A percentile compares a stretch with the other conserved stretches of the same genome.
phyloP scores from a whole-genome alignment of 2,797 vertebrate species.

The Chromis chromis region DNA sequence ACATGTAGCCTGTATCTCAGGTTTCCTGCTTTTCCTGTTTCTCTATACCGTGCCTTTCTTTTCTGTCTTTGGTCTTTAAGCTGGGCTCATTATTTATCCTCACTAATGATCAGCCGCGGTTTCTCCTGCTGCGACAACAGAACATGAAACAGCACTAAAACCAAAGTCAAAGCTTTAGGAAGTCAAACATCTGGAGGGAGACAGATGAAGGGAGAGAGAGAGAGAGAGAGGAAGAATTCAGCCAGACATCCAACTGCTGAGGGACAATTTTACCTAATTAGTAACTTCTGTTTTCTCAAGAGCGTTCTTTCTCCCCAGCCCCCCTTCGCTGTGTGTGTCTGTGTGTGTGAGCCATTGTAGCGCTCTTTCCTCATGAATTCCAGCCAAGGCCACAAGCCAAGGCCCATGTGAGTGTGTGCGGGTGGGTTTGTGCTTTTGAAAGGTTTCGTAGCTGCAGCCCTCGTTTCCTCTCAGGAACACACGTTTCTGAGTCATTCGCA shows the following conservation, averaged over 20 bases:
- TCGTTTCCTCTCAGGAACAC: conserved; percentile 67
- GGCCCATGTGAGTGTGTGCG: conserved; percentile 46
- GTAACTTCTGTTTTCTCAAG: conserved; percentile 79
- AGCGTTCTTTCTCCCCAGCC: conserved; percentile 49
- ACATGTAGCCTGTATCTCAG: conserved; percentile 25
- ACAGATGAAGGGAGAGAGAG: conserved; percentile 50
- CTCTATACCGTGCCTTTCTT: conserved; percentile 15
- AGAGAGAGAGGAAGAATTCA: conserved; percentile 57
- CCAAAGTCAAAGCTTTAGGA: conserved; percentile 64
- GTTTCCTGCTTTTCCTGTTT: conserved; percentile 22
- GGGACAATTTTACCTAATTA: conserved; percentile 78
- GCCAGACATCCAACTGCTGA: conserved; percentile 71
- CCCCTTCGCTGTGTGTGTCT: conserved; percentile 19
- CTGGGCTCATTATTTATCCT: conserved; percentile 67
- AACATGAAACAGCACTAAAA: conserved; percentile 69
- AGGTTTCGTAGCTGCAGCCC: conserved; percentile 25
- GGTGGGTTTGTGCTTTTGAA: conserved; percentile 29
- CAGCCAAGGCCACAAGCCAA: conserved; percentile 61
- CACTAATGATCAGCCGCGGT: conserved; percentile 62
- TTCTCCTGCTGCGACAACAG: conserved; percentile 59
- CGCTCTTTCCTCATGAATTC: conserved; percentile 57
- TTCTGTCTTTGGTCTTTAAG: conserved; percentile 56
- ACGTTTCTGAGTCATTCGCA: conserved; percentile 50
- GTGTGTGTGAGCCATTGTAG: conserved; percentile 50
- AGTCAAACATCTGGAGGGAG: conserved; percentile 81